Conservation (phyloP, 2,888 invertebrate species). For the Ennomos fuscantarius region DNA sequence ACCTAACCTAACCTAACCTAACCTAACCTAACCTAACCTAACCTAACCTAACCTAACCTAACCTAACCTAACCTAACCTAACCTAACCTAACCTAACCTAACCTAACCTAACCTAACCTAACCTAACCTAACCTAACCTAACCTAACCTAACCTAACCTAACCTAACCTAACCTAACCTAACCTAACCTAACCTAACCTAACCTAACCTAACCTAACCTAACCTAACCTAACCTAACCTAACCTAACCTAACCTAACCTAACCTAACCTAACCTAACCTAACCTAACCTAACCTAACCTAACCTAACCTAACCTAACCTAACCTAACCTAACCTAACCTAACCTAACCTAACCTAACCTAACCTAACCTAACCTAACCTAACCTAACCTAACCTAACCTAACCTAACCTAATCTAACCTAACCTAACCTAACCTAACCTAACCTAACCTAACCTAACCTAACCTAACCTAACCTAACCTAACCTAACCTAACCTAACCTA, state of each 20-base stretch:
- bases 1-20: constrained; percentile 11
- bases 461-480: constrained; percentile 5
- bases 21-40: constrained; percentile 28
- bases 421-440: constrained; percentile 5
- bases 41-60: constrained; percentile 33
- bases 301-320: constrained; percentile 4
- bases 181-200: constrained; percentile 15
- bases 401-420: neutral
- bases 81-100: constrained; percentile 33
- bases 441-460: constrained; percentile 5
- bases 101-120: constrained; percentile 12
- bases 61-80: constrained; percentile 34
- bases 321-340: constrained; percentile 5
- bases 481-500: constrained; percentile 5
- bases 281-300: constrained; percentile 5
- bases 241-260: constrained; percentile 15
- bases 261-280: constrained; percentile 13
- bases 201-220: constrained; percentile 14
- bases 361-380: constrained; percentile 5
- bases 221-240: constrained; percentile 13
- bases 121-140: constrained; percentile 15
- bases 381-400: constrained; percentile 2
- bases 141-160: constrained; percentile 19
- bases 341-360: constrained; percentile 5
- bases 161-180: constrained; percentile 15